These are phyloP conservation scores for Diadema setosum DNA, from an alignment of 35 echinoderm and acorn worm species.

Conservation along the genomic window DNA sequence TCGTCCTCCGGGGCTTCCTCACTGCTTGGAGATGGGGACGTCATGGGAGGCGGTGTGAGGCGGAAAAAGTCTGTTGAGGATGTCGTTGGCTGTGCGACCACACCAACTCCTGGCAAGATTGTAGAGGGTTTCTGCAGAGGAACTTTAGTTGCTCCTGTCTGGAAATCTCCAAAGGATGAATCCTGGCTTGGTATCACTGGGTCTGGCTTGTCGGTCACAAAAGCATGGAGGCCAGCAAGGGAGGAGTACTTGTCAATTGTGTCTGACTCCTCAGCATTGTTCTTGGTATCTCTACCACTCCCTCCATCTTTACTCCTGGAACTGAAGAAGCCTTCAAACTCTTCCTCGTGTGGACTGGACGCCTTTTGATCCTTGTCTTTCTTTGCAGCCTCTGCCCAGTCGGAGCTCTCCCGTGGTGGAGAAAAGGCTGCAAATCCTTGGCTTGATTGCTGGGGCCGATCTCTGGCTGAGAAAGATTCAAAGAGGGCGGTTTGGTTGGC, in stretches of 20 bases:
- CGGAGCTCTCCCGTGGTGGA: not conserved
- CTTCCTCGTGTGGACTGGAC: not conserved
- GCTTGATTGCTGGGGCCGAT: not conserved
- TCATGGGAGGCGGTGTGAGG: constrained; percentile 7
- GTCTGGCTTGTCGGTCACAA: not conserved
- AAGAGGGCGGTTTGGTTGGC: not conserved
- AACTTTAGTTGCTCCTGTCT: not conserved
- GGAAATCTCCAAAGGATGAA: constrained; percentile 1
- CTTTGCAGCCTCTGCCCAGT: not conserved
- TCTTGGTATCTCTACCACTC: not conserved
- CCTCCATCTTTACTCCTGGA: not conserved
- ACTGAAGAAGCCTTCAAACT: constrained; percentile 12
- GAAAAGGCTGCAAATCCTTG: constrained; percentile 1
- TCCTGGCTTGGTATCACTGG: not conserved
- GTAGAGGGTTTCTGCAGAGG: not conserved
- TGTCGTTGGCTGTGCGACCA: not conserved
- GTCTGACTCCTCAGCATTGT: not conserved
- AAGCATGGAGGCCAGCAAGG: not conserved
- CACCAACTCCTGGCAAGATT: not conserved
- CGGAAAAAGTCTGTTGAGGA: not conserved
- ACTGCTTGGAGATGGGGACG: not conserved
- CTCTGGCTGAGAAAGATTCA: not conserved
- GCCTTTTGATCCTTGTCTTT: not conserved
- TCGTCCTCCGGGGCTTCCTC: not conserved
- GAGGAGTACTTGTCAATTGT: not conserved